Percentiles rank a stretch among this genome's conserved stretches.
phyloP scores from a whole-genome alignment of 2,113 vertebrate genomes.

The Gasterosteus aculeatus region DNA sequence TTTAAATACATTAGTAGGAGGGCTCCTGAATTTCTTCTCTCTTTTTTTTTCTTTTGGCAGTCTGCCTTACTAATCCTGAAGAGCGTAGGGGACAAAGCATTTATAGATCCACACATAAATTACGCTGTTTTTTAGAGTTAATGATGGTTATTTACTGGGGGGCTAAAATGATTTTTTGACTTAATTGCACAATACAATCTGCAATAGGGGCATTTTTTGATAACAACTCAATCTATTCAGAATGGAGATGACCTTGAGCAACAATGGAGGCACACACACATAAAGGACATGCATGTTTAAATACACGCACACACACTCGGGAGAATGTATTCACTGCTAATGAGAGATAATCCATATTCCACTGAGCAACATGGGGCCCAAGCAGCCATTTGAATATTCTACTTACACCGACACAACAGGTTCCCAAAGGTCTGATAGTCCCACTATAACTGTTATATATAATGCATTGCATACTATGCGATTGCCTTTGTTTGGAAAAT shows the following conservation, averaged over 20 bases:
- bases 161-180: constrained; percentile 39
- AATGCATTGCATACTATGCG: constrained; percentile 34
- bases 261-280: neutral
- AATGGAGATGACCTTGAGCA: constrained; percentile 66
- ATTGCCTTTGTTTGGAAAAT: constrained; percentile 22
- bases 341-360: constrained; percentile 52
- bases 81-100: constrained; percentile 68
- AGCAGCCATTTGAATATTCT: constrained; percentile 54
- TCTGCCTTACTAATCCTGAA: constrained; percentile 77
- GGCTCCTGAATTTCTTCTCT: constrained; percentile 39
- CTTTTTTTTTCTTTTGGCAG: constrained; percentile 66
- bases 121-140: constrained; percentile 61
- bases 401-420: constrained; percentile 48
- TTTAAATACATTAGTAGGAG: constrained; percentile 83
- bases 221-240: constrained; percentile 23
- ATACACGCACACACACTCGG: neutral
- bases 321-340: constrained; percentile 44
- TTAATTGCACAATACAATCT: constrained; percentile 46
- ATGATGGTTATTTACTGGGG: constrained; percentile 24
- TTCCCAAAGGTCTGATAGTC: constrained; percentile 47
- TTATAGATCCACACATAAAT: constrained; percentile 71
- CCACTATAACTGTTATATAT: constrained; percentile 11
- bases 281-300: neutral
- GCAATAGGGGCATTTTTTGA: constrained; percentile 9
- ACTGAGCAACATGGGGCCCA: constrained; percentile 33